Percentiles rank a stretch among this genome's conserved stretches.
Conservation (phyloP, 2,888 invertebrate genomes). For the Xanthia icteritia region DNA sequence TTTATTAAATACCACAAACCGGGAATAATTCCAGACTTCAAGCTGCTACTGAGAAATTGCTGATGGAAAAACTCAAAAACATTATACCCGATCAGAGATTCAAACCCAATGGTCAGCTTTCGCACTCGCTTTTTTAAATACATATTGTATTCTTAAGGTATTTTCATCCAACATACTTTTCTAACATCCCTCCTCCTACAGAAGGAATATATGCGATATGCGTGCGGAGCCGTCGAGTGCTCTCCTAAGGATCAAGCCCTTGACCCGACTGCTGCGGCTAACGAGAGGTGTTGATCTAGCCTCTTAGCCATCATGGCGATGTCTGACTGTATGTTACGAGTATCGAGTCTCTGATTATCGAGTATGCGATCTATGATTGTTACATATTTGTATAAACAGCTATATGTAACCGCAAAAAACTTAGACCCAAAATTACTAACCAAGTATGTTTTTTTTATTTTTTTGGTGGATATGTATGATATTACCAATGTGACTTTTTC, state of each 20-base stretch:
- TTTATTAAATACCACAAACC: neutral
- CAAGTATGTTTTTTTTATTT: neutral
- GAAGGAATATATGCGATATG: neutral
- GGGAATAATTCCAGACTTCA: neutral
- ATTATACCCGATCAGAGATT: neutral
- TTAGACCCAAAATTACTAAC: neutral
- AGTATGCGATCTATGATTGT: neutral
- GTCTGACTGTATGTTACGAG: neutral
- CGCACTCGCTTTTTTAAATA: neutral
- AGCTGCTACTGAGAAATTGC: neutral
- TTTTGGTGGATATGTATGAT: neutral
- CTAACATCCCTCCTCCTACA: neutral
- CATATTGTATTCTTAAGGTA: neutral
- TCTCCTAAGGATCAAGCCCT: constrained; percentile 37
- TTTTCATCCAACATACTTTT: neutral
- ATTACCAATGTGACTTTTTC: neutral
- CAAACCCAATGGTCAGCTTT: neutral
- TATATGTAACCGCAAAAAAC: neutral
- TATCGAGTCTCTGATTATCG: neutral
- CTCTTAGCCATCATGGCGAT: constrained; percentile 29
- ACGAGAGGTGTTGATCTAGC: constrained; percentile 54
- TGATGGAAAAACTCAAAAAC: neutral
- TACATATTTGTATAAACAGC: neutral
- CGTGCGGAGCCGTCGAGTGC: constrained; percentile 11
- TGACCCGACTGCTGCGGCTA: constrained; percentile 48